Base-by-base conservation (phyloP, 1,140 invertebrate genomes). In the Drosophila punjabiensis region DNA sequence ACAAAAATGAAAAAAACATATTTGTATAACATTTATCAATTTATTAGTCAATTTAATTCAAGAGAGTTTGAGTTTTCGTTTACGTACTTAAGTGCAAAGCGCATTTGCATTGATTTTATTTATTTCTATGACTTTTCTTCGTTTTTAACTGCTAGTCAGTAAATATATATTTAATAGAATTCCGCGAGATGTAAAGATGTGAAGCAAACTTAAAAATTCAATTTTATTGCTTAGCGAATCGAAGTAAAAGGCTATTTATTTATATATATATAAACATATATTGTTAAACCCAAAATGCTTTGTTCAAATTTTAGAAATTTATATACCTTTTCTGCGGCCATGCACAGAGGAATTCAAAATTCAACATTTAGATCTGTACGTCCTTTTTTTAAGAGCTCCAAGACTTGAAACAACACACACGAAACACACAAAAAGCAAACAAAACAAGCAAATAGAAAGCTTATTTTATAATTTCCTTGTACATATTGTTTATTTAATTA, bases 401-500 rank as follows among this genome's bases (percentile, higher is more conserved):
- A 88, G 85, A 88, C 85, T 88, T 88, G 81, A 88, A 86, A 85
- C 53, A 37, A 68, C 48, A 63, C 13, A 69, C 33, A 76, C 1
- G n/a, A 68, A 45, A 67, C 52, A 79, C n/a, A 61, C 32, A 73
- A 39, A 78, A 67, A 78, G 8, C 58, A 24, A 62, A 24, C 55
- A 39, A 48, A 67, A 67, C 30, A 55, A 61, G 56, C 20, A 41
- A 52, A 70, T 47, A 56, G 50, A 45, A 63, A 70, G 56, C 43
- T 45, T 78, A 77, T 56, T 70, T 63, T 63, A 52, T 79, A 70
- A 68, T 50, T 79, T 70, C 68, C 71, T 67, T 89, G 85, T 88
- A 88, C 28, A 88, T 88, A 88, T 85, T 88, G 85, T 88, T 89
- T 89, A 88, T 89, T 88, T 88, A 89, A 89, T 85, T 88, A 88